These are phyloP conservation scores for Tortrix viridana DNA, from an alignment of 2,888 invertebrate genomes.

Conservation along the genomic window DNA sequence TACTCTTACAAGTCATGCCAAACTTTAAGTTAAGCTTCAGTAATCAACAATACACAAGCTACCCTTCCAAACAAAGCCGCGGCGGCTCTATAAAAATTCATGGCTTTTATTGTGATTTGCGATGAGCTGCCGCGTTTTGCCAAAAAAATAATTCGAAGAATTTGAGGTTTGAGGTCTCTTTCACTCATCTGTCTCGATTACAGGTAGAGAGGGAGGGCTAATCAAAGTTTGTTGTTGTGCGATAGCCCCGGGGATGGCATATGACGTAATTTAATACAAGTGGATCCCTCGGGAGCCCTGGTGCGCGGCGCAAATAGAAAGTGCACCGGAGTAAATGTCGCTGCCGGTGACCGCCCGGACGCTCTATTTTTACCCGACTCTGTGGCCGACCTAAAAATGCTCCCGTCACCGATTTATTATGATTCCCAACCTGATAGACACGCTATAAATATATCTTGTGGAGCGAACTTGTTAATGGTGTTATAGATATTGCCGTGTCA, in stretches of 20 bases:
- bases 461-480: slow-evolving; percentile 1
- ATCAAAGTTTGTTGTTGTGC: background rate
- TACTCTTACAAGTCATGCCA: too few relatives aligned
- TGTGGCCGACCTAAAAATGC: slow-evolving; percentile 32
- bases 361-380: slow-evolving; percentile 31
- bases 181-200: background rate
- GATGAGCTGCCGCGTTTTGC: background rate
- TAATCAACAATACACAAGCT: too few relatives aligned
- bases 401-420: slow-evolving; percentile 23
- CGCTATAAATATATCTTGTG: slow-evolving; percentile 16
- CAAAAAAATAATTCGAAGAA: too few relatives aligned
- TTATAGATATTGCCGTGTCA: background rate
- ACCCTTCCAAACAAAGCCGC: background rate
- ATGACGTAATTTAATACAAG: slow-evolving; percentile 36
- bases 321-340: slow-evolving; percentile 77
- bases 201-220: background rate
- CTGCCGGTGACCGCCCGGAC: slow-evolving; percentile 43
- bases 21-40: too few relatives aligned
- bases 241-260: background rate
- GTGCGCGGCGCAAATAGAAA: slow-evolving; percentile 71
- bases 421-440: slow-evolving; percentile 16
- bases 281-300: slow-evolving; percentile 50
- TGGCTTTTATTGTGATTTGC: slow-evolving; percentile 18
- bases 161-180: background rate
- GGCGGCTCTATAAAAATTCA: slow-evolving; percentile 6